phyloP scores from a whole-genome alignment of 2,797 vertebrate genomes.

The Eleutherodactylus coqui region DNA sequence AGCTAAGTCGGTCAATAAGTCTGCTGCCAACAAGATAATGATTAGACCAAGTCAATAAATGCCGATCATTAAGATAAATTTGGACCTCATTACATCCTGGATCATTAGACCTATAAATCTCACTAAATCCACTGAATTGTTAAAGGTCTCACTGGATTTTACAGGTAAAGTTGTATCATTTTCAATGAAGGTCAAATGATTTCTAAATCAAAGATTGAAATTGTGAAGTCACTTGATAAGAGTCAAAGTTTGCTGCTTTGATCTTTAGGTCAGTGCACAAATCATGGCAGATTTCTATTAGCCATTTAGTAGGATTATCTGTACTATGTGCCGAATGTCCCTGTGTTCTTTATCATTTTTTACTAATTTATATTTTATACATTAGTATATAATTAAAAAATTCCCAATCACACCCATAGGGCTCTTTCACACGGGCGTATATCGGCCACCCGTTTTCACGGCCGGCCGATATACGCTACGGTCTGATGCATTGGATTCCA shows the following conservation, averaged over 20 bases:
- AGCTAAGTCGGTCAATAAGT: constrained; percentile 31
- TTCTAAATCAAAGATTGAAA: neutral
- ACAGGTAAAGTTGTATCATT: neutral
- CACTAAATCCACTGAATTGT: constrained; percentile 17
- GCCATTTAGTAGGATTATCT: neutral
- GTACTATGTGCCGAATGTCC: neutral
- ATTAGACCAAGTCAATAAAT: constrained; percentile 30
- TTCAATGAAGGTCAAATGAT: neutral
- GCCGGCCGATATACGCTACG: too few species aligned
- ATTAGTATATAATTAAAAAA: neutral
- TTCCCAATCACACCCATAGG: neutral
- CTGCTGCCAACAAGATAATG: constrained; percentile 15
- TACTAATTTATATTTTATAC: neutral
- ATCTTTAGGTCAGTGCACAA: neutral
- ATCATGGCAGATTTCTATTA: neutral
- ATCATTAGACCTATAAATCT: constrained; percentile 32
- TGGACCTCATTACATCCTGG: constrained; percentile 27
- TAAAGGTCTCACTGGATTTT: constrained; percentile 27
- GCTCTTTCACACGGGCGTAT: too few species aligned
- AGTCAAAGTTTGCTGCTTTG: neutral
- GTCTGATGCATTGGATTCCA: too few species aligned
- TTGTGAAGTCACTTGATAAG: neutral
- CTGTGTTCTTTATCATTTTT: neutral
- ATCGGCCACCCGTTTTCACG: too few species aligned
- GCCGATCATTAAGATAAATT: constrained; percentile 33